Evolutionary conservation across 2,797 vertebrate genomes (phyloP).

Genomic region (Bucorvus abyssinicus): DNA sequence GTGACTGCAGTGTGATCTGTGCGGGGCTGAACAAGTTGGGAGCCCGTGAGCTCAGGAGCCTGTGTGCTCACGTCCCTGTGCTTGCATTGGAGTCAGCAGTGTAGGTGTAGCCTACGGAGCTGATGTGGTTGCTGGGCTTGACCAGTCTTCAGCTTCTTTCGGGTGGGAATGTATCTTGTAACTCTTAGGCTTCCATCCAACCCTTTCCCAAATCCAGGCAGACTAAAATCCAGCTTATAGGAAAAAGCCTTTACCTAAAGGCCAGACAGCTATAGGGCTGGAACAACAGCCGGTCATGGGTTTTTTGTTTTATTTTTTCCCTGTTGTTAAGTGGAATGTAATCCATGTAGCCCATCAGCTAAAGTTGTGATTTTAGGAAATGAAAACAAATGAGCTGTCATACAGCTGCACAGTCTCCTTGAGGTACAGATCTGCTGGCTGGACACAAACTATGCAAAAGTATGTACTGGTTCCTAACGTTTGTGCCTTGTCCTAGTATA

Average conservation of each 20-base stretch:
- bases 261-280: neutral
- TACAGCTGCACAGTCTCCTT: neutral
- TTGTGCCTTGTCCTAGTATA: neutral
- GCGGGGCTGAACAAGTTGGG: neutral
- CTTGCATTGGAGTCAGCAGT: neutral
- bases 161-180: neutral
- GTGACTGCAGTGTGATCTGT: neutral
- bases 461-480: neutral
- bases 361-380: constrained; percentile 12
- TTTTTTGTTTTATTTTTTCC: neutral
- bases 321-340: neutral
- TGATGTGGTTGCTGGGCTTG: neutral
- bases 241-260: neutral
- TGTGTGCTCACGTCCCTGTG: rapidly evolving
- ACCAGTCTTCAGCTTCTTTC: neutral
- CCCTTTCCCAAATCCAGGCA: neutral
- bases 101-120: neutral
- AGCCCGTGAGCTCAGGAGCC: neutral
- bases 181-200: neutral
- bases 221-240: neutral
- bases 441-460: neutral
- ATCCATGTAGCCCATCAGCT: neutral
- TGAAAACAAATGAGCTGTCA: neutral
- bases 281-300: neutral
- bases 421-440: neutral